Evolutionary conservation across 1,140 invertebrate species (phyloP), one percentile per base, ranked within the genome.

Genomic region (Acromyrmex charruanus): DNA sequence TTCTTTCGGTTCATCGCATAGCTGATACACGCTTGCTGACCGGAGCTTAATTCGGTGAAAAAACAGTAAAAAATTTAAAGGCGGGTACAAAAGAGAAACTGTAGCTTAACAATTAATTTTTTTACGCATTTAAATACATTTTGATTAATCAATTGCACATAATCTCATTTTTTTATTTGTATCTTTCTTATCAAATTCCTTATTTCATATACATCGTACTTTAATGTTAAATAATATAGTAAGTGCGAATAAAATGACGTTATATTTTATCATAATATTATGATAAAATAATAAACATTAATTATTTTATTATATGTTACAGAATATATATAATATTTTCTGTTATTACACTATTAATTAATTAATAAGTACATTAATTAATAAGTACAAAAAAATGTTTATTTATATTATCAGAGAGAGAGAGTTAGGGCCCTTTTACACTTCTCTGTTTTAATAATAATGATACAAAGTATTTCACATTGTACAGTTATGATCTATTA

Each of bases 11-110:
- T 58, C 31, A 9, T 35, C 49, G 66, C 65, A 10, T 31, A 81
- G 31, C 35, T 81, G 77, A 69, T 66, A 58, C 35, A 71, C 65
- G 51, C 79, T 28, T 31, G 31, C 58, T 81, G 79, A 81, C 65
- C 65, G 16, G 16, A 71, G 79, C 49, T 44, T 81, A 81, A 81
- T 58, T 81, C 10, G 79, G 28, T 69, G 7, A 55, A 49, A 80
- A 80, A 68, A 80, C 44, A 14, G 3, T 21, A 31, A 6, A 55
- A 53, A 35, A 69, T 9, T 2, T 21, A 39, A 1, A 44, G 10
- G 12, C 10, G 51, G 9, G 6, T 18, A 35, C 7, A 39, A 39
- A 25, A 53, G 2, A 18, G 55, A 59, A 79, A 51, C 5, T 25
- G 18, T 39, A n/a, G 1, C 16, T 55, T 31, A 65, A 28, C 35